Base-by-base conservation (phyloP, 2,113 vertebrate genomes). In the Dasypus novemcinctus region DNA sequence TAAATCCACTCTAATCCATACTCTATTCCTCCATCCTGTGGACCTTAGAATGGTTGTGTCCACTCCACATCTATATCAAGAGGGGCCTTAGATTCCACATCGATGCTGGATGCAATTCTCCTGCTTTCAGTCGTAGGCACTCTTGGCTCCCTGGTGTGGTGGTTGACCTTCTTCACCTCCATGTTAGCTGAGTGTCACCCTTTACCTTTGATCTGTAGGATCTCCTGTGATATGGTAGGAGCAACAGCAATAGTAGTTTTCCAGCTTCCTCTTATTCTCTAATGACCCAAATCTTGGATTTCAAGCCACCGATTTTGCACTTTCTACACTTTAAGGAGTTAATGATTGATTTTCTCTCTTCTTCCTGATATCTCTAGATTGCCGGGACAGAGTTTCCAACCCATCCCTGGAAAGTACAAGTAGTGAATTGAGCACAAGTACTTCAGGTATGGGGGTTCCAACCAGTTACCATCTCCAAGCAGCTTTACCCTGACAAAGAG, bases 381-480 rank as follows among this genome's bases (percentile, higher is more conserved):
- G 93, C 90, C 97, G 93, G 92, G 97, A 97, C 36, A 96, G 91
- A 98, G 64, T 82, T 85, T 98, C 96, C 74, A 97, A 97, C 41
- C 89, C 97, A 18, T 98, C 98, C 0, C 31, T 98, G 41, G 99
- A 99, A 96, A 99, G 98, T 88, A 98, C 98, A 57, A 99, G 98
- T 15, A 99, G 99, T 15, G 99, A 99, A 69, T 97, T 99, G 84
- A 99, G 99, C 98, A 98, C 99, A 38, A 99, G 99, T 66, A 98
- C 99, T 57, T 99, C 99, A 98, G 99, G 99, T 99, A 98, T 87
- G 86, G 41, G 90, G 5, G 4, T 54, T 63, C 69, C 66, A 31
- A 5, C 49, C 43, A 36, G 33, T 9, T 80, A 41, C 69, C 83
- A n/a, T 33, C 64, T 41, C 36, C 4, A 38, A 74, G 25, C 86